Base-by-base conservation (phyloP, 2,888 invertebrate species). In the Nomada goodeniana region DNA sequence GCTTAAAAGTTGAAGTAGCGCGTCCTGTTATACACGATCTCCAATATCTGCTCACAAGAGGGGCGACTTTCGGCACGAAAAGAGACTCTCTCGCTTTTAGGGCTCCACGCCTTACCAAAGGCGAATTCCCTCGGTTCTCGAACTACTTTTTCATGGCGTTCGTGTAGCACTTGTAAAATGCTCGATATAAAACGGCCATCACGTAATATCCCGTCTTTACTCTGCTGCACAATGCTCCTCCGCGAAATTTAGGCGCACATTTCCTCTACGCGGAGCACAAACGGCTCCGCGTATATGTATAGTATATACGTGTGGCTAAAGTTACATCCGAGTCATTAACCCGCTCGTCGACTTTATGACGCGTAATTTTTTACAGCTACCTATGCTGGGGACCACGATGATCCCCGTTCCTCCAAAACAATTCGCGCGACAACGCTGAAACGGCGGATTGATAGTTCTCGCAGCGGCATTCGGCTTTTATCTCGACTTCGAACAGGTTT, bases 91-190 rank as follows among this genome's bases (percentile, higher is more conserved):
- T 42, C 15, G 15, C 18, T 13, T 52, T 36, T 15, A 20, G 69
- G n/a, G 15, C 47, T 42, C 53, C 65, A 55, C 42, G 26, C 73
- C 73, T 79, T 44, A 64, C 65, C 29, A 47, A 57, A 53, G 36
- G 59, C 26, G 75, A 68, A 61, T 74, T 79, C 67, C n/a, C 64
- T 15, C 18, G 59, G n/a, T 61, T 81, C 74, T 71, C 64, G 72
- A 47, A 76, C 67, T 69, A 74, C 75, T 75, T 82, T 82, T 81
- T 81, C 75, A 57, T 52, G 52, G 50, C 26, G 60, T 47, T 59
- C 65, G 2, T n/a, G 42, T 13, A 53, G 64, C 55, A 68, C 65
- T 71, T 82, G 82, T 68, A 72, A 82, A 82, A 71, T n/a, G 59
- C 61, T 42, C 53, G 59, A 53, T 42, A 61, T 50, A 65, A 80